These are phyloP conservation scores for Oryzias melastigma DNA, from an alignment of 2,113 vertebrate genomes.

Conservation along the genomic window DNA sequence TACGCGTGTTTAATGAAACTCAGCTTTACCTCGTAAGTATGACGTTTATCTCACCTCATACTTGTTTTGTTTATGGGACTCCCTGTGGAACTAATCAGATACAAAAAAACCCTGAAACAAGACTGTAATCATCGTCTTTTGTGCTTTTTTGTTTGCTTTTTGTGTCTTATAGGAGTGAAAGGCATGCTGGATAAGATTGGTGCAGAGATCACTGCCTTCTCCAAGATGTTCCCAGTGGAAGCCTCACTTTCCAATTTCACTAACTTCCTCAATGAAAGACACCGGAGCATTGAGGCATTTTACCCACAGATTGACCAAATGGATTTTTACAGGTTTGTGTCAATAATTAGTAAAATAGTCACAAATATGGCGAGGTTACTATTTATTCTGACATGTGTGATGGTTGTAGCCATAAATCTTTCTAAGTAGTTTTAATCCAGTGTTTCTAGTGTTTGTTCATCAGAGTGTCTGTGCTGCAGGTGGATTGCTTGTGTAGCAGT, in stretches of 20 bases:
- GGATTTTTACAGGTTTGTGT: slow-evolving; percentile 88
- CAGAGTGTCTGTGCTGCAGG: slow-evolving; percentile 64
- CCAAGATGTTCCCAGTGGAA: slow-evolving; percentile 80
- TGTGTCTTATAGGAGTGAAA: slow-evolving; percentile 82
- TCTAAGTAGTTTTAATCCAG: neutral
- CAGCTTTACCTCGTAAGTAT: slow-evolving; percentile 77
- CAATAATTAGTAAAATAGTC: too few species aligned
- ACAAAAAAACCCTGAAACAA: neutral
- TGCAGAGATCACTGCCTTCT: slow-evolving; percentile 75
- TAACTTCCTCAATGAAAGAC: slow-evolving; percentile 74
- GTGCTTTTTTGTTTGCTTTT: neutral
- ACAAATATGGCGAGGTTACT: too few species aligned
- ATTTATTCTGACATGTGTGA: too few species aligned
- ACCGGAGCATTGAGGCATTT: slow-evolving; percentile 76
- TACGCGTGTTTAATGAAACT: slow-evolving; percentile 30
- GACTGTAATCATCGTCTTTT: too few species aligned
- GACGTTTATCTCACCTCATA: neutral
- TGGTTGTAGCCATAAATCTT: too few species aligned
- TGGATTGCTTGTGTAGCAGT: slow-evolving; percentile 85
- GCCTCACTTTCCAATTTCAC: slow-evolving; percentile 77
- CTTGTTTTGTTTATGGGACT: neutral
- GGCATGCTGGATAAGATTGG: slow-evolving; percentile 82
- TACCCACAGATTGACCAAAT: slow-evolving; percentile 85
- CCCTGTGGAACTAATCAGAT: neutral
- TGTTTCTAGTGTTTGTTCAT: neutral